Evolutionary conservation across 2,797 vertebrate species (phyloP).

Genomic region (Eleutherodactylus coqui): DNA sequence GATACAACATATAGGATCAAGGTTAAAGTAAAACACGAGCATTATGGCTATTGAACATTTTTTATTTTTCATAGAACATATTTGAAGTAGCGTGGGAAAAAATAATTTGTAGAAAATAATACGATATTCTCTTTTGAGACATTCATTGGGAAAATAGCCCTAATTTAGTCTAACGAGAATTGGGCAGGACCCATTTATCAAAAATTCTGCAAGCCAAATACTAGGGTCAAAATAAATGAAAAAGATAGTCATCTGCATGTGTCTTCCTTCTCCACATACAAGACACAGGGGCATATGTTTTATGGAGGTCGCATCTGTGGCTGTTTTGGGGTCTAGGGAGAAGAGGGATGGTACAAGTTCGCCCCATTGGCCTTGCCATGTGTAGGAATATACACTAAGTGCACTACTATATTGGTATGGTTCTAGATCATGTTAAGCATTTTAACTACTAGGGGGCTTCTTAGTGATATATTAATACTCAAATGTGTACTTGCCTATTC

Average conservation of each 20-base stretch:
- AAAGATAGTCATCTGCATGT: too few relatives aligned
- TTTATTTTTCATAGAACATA: not conserved
- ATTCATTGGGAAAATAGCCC: not conserved
- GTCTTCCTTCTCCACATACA: too few relatives aligned
- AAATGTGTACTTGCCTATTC: too few relatives aligned
- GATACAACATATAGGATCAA: conserved; percentile 24
- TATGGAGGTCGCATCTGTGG: not conserved
- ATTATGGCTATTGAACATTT: not conserved
- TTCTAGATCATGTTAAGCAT: not conserved
- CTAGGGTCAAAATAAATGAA: not conserved
- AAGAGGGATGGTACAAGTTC: too few relatives aligned
- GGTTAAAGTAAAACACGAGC: conserved; percentile 20
- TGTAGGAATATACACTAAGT: not conserved
- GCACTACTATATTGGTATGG: not conserved
- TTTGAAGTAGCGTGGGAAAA: not conserved
- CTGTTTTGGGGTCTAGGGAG: not conserved
- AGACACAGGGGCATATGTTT: too few relatives aligned
- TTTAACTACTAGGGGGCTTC: not conserved
- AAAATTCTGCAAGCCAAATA: not conserved
- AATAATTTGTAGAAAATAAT: conserved; percentile 1
- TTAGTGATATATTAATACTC: not conserved
- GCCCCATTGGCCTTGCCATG: too few relatives aligned
- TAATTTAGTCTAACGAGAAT: not conserved
- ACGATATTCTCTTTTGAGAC: not conserved
- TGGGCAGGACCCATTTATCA: not conserved